Base-by-base conservation (phyloP, 2,888 invertebrate species). In the Drosophila merina region DNA sequence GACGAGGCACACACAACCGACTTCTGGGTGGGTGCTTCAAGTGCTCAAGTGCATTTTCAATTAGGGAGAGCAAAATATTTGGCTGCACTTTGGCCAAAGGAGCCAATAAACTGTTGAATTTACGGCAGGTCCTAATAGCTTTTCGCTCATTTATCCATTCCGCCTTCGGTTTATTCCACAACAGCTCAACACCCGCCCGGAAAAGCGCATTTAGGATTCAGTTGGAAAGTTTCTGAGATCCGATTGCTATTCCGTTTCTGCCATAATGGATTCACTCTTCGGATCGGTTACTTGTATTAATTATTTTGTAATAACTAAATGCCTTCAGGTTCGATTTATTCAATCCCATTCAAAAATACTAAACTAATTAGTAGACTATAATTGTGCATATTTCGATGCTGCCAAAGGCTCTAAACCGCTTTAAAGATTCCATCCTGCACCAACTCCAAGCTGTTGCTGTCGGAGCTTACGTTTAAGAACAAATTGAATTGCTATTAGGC, bases 101-200 rank as follows among this genome's bases (percentile, higher is more conserved):
- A 40, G 86, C 82, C 82, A 83, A 83, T 83, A 83, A 87, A 83
- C 79, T 76, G 86, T 75, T 79, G 60, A 83, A 75, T 79, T 85
- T 82, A 83, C 79, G 76, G 62, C 77, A 63, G 55, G 54, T 63
- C 45, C 77, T 85, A 87, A 83, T 87, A 79, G 82, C 86, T 74
- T 74, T 81, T 76, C 73, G 58, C 69, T 78, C 72, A 73, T 72
- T 76, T 55, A 50, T 54, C 59, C 55, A 42, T 50, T 57, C 44
- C 20, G 20, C 12, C 12, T 42, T 33, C 28, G 30, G 47, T 42
- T 42, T 49, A 42, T 30, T n/a, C 42, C 6, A 44, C 63, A 72
- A 58, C 72, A 59, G 47, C 58, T 62, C 51, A 54, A 51, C 74
- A 68, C 47, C 58, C 30, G 57, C 50, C 71, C 8, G 51, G 47